phyloP scores from a whole-genome alignment of 1,140 invertebrate genomes.

The Phenacoccus solenopsis region DNA sequence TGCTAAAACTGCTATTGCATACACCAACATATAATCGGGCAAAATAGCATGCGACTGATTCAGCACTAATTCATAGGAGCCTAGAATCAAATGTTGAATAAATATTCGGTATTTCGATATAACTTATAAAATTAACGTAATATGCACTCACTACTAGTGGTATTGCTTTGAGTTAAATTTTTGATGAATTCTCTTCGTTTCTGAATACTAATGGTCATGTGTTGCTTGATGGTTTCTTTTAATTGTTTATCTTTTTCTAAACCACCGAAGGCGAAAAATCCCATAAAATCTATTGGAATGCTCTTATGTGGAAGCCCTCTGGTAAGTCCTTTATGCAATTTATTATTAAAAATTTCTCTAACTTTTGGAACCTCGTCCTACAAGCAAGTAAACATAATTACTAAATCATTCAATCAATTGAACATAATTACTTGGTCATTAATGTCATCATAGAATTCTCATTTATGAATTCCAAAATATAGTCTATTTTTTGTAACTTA shows the following conservation, averaged over 20 bases:
- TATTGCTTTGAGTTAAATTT: slow-evolving; percentile 41
- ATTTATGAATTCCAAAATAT: no score
- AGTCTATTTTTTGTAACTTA: no score
- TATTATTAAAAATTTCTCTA: slow-evolving; percentile 73
- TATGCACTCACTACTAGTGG: slow-evolving; percentile 40
- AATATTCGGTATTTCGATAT: no score
- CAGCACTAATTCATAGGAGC: slow-evolving; percentile 47
- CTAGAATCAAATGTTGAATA: slow-evolving; percentile 24
- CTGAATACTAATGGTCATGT: slow-evolving; percentile 73
- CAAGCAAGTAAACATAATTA: no score
- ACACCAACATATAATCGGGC: slow-evolving; percentile 93
- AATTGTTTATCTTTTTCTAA: slow-evolving; percentile 69
- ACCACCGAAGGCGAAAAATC: slow-evolving; percentile 74
- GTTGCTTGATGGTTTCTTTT: slow-evolving; percentile 50
- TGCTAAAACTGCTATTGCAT: slow-evolving; percentile 82
- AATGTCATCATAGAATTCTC: no score
- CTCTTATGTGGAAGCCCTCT: slow-evolving; percentile 73
- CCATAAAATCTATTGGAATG: slow-evolving; percentile 93
- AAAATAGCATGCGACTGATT: slow-evolving; percentile 67
- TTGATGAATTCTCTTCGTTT: slow-evolving; percentile 84
- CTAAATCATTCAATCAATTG: no score
- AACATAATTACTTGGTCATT: no score
- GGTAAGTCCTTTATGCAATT: slow-evolving; percentile 79
- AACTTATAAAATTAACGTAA: no score
- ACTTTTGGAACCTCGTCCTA: slow-evolving; percentile 82